These are phyloP conservation scores for Parnassius glacialis DNA, from an alignment of 2,888 invertebrate genomes.

Conservation along the genomic window DNA sequence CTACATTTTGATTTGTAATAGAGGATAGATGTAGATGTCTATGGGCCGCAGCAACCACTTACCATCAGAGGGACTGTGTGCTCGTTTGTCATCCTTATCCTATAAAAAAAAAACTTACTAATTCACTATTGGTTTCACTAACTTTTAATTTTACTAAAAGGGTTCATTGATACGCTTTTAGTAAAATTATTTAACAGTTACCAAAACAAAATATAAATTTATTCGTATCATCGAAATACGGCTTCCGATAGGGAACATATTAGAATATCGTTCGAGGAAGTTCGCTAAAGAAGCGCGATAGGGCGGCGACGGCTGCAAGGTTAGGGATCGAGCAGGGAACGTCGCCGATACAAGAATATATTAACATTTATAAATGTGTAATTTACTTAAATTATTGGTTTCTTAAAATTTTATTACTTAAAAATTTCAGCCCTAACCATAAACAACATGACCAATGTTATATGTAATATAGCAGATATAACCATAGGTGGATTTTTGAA, in stretches of 20 bases:
- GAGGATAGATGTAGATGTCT: too few species aligned
- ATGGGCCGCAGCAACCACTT: too few species aligned
- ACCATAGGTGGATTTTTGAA: too few species aligned
- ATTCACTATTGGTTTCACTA: too few species aligned
- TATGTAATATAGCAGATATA: too few species aligned
- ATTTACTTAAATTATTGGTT: neutral
- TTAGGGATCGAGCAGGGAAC: slow-evolving; percentile 6
- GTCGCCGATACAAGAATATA: slow-evolving; percentile 7
- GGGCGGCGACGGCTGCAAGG: slow-evolving; percentile 7
- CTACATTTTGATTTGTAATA: too few species aligned
- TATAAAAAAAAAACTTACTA: too few species aligned
- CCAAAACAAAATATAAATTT: slow-evolving; percentile 5
- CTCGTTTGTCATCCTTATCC: too few species aligned
- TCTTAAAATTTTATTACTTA: neutral
- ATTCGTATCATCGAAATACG: slow-evolving; percentile 5
- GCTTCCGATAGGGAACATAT: slow-evolving; percentile 18
- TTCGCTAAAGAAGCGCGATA: slow-evolving; percentile 11
- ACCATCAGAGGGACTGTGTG: too few species aligned
- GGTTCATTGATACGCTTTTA: too few species aligned
- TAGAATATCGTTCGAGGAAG: slow-evolving; percentile 25
- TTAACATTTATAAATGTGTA: slow-evolving; percentile 8
- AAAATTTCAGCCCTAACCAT: neutral
- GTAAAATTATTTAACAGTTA: neutral
- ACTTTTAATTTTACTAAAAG: too few species aligned
- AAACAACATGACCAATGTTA: too few species aligned